phyloP scores from a whole-genome alignment of 92 coral and sea anemone genomes.

The Phymanthus crucifer region DNA sequence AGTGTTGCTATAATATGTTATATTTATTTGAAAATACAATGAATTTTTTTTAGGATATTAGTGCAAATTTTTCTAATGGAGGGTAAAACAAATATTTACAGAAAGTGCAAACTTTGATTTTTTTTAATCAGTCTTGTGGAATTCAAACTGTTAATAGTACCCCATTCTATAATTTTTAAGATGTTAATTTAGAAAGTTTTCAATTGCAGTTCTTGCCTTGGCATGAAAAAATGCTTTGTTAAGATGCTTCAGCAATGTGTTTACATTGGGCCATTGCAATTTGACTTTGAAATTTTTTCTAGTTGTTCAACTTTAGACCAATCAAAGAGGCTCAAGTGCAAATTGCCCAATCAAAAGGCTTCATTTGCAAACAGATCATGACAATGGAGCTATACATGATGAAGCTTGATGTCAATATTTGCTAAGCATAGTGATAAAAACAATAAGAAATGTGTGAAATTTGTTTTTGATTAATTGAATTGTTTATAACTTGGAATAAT shows the following conservation, averaged over 20 bases:
- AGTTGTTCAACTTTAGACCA: neutral
- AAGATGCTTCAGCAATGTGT: neutral
- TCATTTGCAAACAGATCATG: neutral
- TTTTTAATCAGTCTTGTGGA: neutral
- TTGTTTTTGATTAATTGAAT: neutral
- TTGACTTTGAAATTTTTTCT: neutral
- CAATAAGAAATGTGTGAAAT: too few relatives aligned
- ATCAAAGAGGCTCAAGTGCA: neutral
- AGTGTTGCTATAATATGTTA: neutral
- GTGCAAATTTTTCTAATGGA: neutral
- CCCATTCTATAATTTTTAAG: neutral
- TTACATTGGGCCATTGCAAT: neutral
- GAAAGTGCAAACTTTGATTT: neutral
- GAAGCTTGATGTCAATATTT: too few relatives aligned
- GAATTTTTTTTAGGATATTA: neutral
- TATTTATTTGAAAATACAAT: neutral
- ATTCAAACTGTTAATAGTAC: too few relatives aligned
- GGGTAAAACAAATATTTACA: neutral
- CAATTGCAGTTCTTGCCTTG: neutral
- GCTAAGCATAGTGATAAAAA: too few relatives aligned
- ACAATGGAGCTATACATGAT: too few relatives aligned
- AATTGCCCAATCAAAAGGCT: neutral
- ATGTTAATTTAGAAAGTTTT: neutral
- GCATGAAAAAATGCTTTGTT: neutral
- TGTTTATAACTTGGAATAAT: neutral